Evolutionary conservation across 2,797 vertebrate species (phyloP), one percentile per base, ranked within the genome.

Genomic region (Pseudochirops cupreus): DNA sequence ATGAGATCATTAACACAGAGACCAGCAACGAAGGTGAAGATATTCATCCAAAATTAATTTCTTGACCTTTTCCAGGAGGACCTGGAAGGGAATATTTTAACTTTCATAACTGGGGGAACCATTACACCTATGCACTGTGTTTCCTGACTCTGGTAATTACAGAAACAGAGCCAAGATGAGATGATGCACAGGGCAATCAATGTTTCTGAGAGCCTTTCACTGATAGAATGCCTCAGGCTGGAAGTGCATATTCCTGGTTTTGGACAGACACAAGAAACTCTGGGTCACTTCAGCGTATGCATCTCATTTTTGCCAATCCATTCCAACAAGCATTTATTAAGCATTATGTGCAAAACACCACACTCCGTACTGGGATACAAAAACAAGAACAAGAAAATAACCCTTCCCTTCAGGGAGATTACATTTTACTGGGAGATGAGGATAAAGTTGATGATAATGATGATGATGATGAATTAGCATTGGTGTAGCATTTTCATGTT

Each of bases 41-140:
- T 97, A 96, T 97, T 98, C 98, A 98, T 98, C 97, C 98, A 98
- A 98, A 98, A 98, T 98, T 98, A 98, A 98, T 98, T 98, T 98
- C 98, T 97, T 98, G 98, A 98, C 98, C 98, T 98, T 98, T 99
- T 98, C 5, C 14, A 96, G 90, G 95, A 98, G 96, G 97, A 98
- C 94, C 97, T 97, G 0, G 33, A 93, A 98, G 97, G 97, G 97
- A 98, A 98, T 98, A 97, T 98, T 98, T 98, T 98, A 97, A 96
- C 39, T 92, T 97, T 98, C 92, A 52, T 97, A 97, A 97, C 94
- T 93, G 56, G 50, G 74, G 94, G 97, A 97, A 96, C 89, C 95
- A 74, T 95, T 98, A 91, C 67, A 93, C 91, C 94, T 95, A 82
- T 16, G 92, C 2, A 14, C 89, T 50, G 14, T 95, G 94, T 97